Evolutionary conservation across 2,797 vertebrate species (phyloP), one percentile per base, ranked within the genome.

Genomic region (Chrosomus eos): DNA sequence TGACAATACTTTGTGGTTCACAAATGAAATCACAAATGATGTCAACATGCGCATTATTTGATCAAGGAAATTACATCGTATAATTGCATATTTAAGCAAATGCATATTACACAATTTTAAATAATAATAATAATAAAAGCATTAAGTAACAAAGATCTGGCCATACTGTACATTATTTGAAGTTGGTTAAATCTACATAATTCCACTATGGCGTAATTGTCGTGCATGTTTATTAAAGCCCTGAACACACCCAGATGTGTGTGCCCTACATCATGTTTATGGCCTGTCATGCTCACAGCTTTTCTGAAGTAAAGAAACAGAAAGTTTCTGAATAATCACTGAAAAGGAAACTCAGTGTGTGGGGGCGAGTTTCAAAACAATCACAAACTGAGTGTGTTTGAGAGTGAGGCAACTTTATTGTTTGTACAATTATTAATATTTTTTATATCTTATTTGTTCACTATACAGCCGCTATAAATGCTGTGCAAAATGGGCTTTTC

Each of bases 261-360:
- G 77, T 66, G 28, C 1, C 60, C 6, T 78, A 13, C 8, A 6
- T 78, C 26, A 78, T 18, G 10, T 66, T 66, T 64, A 66, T 48
- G 26, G 18, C 5, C n/a, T 38, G 74, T 58, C 3, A 10, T 60
- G 14, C 31, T 33, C 28, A 26, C 53, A n/a, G 11, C 2, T 60
- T 66, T 80, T 80, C 21, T 62, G 26, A 21, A n/a, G 80, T n/a
- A 82, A 67, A 18, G 60, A 83, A 83, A 83, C 31, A 13, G 71
- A 75, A 83, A 83, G 31, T 19, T 8, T 31, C 43, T 62, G 40
- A 75, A 31, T 43, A 64, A 36, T 75, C 5, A 3, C 43, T 4
- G 23, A 7, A 53, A 83, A 67, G 16, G 9, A 53, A 67, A 74
- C 28, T 28, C n/a, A 36, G n/a, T n/a, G 23, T 31, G 3, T 23